Evolutionary conservation across 2,888 invertebrate genomes (phyloP), one percentile per base, ranked within the genome.

Genomic region (Criorhina ranunculi): DNA sequence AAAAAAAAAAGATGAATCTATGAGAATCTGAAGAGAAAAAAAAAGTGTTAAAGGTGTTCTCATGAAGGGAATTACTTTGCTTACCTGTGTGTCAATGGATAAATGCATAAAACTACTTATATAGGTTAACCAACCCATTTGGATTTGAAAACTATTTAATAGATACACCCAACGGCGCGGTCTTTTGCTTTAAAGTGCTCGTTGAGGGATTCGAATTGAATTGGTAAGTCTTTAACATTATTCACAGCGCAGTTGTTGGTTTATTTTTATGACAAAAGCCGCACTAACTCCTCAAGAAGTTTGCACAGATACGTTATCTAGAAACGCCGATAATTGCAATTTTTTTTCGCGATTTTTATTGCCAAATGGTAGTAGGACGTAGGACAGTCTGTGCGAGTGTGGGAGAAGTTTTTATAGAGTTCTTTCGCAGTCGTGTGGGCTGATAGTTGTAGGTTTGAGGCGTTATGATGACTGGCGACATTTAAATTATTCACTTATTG

Each of bases 151-250:
- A 19, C 15, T 29, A 15, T 59, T 59, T n/a, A 35, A 37, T n/a
- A 7, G 53, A 55, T 51, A 29, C n/a, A n/a, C n/a, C n/a, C n/a
- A n/a, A n/a, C n/a, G 37, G 8, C 12, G 62, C 55, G 57, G 44
- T 33, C 33, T 17, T 33, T 31, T 17, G 8, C 33, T 53, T 49
- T 17, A 62, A 59, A 51, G 42, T 9, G 11, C 8, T 37, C 12
- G 31, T 19, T 37, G 44, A 57, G 66, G 80, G 69, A 76, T 57
- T 69, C 12, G n/a, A 24, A 4, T 24, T 24, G 24, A 24, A 72
- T 49, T 55, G 82, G 82, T 83, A 42, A 83, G 82, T 82, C 40
- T 29, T n/a, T 40, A 8, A 31, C 53, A 55, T 49, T 49, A 29
- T 72, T n/a, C 9, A 59, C 31, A 33, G 24, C n/a, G n/a, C 15